Conservation (phyloP, 2,888 invertebrate species). For the Meiosimyza platycephala region DNA sequence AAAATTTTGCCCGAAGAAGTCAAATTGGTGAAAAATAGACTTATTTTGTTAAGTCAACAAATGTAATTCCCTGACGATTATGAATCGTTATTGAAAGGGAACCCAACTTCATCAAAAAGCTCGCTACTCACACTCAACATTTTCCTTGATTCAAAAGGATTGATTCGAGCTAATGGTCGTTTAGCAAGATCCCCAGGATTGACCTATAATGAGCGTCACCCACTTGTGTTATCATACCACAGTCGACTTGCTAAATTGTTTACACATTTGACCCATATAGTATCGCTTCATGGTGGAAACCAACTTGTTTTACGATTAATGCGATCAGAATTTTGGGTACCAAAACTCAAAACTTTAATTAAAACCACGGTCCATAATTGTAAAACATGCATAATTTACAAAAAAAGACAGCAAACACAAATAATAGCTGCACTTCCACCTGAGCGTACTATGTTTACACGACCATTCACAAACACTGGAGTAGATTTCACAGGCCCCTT, state of each 20-base stretch:
- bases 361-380: not conserved
- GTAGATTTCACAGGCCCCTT: not conserved
- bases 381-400: not conserved
- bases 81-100: not conserved
- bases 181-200: not conserved
- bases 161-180: conserved; percentile 16
- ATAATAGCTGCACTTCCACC: not conserved
- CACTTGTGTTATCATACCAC: not conserved
- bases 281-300: not conserved
- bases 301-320: not conserved
- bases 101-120: conserved; percentile 1
- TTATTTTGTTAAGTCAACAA: not conserved
- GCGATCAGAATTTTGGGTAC: not conserved
- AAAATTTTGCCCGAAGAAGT: not conserved
- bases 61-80: conserved; percentile 4
- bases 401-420: not conserved
- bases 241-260: not conserved
- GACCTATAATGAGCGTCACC: not conserved
- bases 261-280: not conserved
- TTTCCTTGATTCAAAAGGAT: conserved; percentile 8
- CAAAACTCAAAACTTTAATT: not conserved
- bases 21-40: not conserved
- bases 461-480: not conserved
- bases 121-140: conserved; percentile 5
- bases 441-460: no score